These are phyloP conservation scores for Polyergus mexicanus DNA, from an alignment of 1,140 invertebrate species.

Conservation along the genomic window DNA sequence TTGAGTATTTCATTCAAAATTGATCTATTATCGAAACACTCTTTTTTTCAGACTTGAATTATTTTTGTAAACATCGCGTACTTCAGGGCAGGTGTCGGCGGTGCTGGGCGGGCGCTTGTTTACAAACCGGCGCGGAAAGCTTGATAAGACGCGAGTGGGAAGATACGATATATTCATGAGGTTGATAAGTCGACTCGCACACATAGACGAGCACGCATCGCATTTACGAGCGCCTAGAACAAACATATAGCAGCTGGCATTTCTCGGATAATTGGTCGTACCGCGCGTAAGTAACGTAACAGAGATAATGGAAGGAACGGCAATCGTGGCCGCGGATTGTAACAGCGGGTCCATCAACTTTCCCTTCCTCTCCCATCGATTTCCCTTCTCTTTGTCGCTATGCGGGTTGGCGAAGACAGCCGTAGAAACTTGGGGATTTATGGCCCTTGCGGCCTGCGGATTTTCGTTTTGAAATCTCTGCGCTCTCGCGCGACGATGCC, in stretches of 20 bases:
- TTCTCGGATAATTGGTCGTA: conserved; percentile 44
- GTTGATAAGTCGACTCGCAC: conserved; percentile 46
- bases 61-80: conserved; percentile 1
- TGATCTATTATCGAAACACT: not conserved
- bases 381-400: conserved; percentile 68
- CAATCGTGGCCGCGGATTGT: conserved; percentile 25
- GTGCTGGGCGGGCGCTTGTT: conserved; percentile 4
- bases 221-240: conserved; percentile 1
- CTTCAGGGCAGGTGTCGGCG: conserved; percentile 24
- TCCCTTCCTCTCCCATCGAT: conserved; percentile 8
- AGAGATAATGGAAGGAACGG: conserved; percentile 71
- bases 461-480: conserved; percentile 76
- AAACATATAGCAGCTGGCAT: conserved; percentile 5
- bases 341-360: conserved; percentile 53
- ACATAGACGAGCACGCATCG: conserved; percentile 19
- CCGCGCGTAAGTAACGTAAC: conserved; percentile 71
- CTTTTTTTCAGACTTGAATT: not conserved
- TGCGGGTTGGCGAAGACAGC: conserved; percentile 74
- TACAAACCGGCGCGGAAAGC: conserved; percentile 30
- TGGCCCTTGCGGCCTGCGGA: conserved; percentile 71
- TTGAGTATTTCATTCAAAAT: too few species aligned
- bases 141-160: conserved; percentile 35
- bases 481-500: conserved; percentile 58
- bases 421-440: conserved; percentile 79
- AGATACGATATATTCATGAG: conserved; percentile 56